Conservation (phyloP, 2,797 vertebrate species). For the Emys orbicularis region DNA sequence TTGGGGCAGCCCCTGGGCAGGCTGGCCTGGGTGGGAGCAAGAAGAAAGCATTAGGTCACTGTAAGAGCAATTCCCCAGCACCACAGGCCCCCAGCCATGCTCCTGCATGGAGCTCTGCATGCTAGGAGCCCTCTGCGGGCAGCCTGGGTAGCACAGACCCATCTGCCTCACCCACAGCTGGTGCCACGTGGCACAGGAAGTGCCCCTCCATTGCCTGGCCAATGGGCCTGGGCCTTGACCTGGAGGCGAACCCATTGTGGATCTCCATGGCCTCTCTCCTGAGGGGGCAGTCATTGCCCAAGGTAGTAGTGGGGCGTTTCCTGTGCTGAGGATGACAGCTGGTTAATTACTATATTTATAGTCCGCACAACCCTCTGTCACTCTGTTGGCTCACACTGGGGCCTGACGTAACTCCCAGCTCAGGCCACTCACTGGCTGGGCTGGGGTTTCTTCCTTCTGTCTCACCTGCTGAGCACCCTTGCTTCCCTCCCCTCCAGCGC, state of each 20-base stretch:
- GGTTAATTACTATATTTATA: background rate
- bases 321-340: background rate
- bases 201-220: background rate
- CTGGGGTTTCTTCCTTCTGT: constrained; percentile 40
- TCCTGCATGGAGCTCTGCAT: background rate
- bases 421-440: background rate
- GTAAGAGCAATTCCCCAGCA: background rate
- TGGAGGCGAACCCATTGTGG: background rate
- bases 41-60: background rate
- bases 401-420: constrained; percentile 29
- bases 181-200: background rate
- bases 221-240: background rate
- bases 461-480: background rate
- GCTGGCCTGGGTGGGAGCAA: background rate
- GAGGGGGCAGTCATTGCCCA: background rate
- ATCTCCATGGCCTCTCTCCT: background rate
- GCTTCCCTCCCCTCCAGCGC: background rate
- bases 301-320: background rate
- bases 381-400: constrained; percentile 29
- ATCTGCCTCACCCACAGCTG: background rate
- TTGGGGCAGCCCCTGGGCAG: background rate
- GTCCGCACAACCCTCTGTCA: background rate
- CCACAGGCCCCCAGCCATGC: background rate
- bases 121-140: background rate
- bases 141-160: background rate